These are phyloP conservation scores for Brachionus rotundiformis DNA, from an alignment of 1,140 invertebrate genomes.

Conservation along the genomic window DNA sequence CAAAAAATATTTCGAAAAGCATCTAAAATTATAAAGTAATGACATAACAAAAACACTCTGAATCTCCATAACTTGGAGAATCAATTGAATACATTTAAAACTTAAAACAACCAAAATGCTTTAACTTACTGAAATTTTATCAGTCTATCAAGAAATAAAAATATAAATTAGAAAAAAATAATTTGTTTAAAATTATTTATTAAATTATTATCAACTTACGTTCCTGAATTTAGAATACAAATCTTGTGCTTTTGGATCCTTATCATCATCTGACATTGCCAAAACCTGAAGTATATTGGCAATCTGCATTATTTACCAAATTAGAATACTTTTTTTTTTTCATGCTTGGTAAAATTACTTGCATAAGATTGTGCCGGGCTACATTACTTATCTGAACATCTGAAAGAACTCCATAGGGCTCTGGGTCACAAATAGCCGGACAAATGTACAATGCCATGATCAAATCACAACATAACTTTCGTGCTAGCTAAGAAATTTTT, in stretches of 20 bases:
- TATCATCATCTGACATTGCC: constrained; percentile 78
- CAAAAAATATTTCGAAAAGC: background rate
- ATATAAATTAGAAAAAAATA: background rate
- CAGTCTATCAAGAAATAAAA: background rate
- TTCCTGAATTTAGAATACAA: constrained; percentile 77
- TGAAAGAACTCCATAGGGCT: constrained; percentile 84
- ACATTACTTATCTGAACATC: constrained; percentile 88
- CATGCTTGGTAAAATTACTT: constrained; percentile 64
- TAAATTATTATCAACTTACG: constrained; percentile 58
- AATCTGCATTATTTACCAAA: constrained; percentile 60
- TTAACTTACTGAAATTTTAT: constrained; percentile 38
- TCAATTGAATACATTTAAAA: background rate
- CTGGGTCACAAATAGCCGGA: constrained; percentile 91
- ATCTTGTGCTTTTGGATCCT: constrained; percentile 73
- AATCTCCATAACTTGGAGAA: no score
- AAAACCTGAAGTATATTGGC: constrained; percentile 86
- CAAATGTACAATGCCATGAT: constrained; percentile 92
- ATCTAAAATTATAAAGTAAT: background rate
- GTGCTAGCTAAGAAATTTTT: constrained; percentile 55
- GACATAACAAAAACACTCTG: no score
- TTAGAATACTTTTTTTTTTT: constrained; percentile 53
- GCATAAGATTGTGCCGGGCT: constrained; percentile 87
- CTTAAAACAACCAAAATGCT: background rate
- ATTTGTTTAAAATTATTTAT: background rate
- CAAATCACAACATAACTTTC: constrained; percentile 79